Conservation (phyloP, 2,113 vertebrate genomes). For the Channa maculata region DNA sequence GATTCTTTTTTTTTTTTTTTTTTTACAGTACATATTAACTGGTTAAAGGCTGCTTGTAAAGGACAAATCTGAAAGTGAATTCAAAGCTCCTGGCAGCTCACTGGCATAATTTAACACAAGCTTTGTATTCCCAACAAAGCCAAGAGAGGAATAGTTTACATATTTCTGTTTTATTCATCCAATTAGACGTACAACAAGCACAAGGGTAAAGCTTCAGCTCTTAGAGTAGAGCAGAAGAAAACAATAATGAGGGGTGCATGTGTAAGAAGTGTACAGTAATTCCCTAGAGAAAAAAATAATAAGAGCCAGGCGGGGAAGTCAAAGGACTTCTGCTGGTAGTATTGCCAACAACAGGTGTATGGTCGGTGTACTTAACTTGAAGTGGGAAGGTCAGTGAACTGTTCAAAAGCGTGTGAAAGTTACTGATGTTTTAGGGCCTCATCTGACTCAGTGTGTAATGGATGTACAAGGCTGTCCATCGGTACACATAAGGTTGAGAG, state of each 20-base stretch:
- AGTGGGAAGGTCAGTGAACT: slow-evolving; percentile 43
- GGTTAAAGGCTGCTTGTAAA: slow-evolving; percentile 16
- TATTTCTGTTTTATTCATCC: slow-evolving; percentile 23
- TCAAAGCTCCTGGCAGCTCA: slow-evolving; percentile 26
- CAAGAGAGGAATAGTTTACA: slow-evolving; percentile 11
- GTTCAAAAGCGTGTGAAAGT: slow-evolving; percentile 52
- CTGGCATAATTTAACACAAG: slow-evolving; percentile 14
- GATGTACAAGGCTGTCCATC: slow-evolving; percentile 45
- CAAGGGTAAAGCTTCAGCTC: slow-evolving; percentile 20
- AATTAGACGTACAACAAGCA: slow-evolving; percentile 14
- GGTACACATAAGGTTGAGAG: slow-evolving; percentile 63
- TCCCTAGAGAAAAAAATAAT: slow-evolving; percentile 19
- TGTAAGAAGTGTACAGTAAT: slow-evolving; percentile 27
- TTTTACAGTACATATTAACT: slow-evolving; percentile 3
- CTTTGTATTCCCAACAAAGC: slow-evolving; percentile 38
- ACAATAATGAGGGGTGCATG: slow-evolving; percentile 26
- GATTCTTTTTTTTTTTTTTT: not conserved
- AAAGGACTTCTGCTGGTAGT: too few relatives aligned
- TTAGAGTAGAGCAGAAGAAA: slow-evolving; percentile 10
- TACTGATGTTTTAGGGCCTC: slow-evolving; percentile 24
- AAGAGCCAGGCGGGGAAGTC: slow-evolving; percentile 3
- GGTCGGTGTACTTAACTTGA: not conserved
- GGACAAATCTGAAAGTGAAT: slow-evolving; percentile 20
- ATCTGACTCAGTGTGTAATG: not conserved
- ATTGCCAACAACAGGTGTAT: not conserved